Percentiles rank a stretch among this genome's conserved stretches.
phyloP scores from a whole-genome alignment of 2,888 invertebrate species.

The Mechanitis mazaeus region DNA sequence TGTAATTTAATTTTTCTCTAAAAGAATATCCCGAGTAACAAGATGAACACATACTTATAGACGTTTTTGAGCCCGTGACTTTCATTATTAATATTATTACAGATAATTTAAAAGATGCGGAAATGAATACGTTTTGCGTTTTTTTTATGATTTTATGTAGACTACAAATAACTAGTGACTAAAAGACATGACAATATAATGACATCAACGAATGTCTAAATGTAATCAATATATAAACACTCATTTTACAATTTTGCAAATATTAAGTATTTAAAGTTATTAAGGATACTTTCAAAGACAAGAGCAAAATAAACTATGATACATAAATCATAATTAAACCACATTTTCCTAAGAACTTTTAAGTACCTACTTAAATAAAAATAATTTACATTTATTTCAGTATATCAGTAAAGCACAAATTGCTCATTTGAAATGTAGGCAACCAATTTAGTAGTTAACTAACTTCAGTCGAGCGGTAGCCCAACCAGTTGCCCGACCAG shows the following conservation, averaged over 20 bases:
- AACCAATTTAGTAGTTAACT: not conserved
- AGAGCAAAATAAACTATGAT: too few relatives aligned
- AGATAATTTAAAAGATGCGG: not conserved
- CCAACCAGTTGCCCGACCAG: constrained; percentile 31
- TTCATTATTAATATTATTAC: constrained; percentile 15
- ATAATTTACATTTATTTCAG: too few relatives aligned
- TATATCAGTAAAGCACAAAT: not conserved
- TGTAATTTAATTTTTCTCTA: constrained; percentile 26
- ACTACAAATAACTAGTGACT: too few relatives aligned
- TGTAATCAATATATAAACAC: too few relatives aligned
- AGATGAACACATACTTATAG: constrained; percentile 7
- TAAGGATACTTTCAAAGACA: too few relatives aligned
- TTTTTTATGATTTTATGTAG: constrained; percentile 1
- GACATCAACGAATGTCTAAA: too few relatives aligned
- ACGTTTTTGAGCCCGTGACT: constrained; percentile 6
- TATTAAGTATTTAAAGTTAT: too few relatives aligned
- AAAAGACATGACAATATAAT: too few relatives aligned
- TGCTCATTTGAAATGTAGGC: not conserved
- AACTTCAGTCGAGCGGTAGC: constrained; percentile 9
- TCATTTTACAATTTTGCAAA: too few relatives aligned
- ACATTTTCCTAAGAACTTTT: too few relatives aligned
- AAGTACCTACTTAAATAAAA: too few relatives aligned
- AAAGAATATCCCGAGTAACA: constrained; percentile 15
- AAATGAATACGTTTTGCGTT: constrained; percentile 3
- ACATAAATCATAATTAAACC: too few relatives aligned